Evolutionary conservation across 2,113 vertebrate species (phyloP).

Genomic region (Cardinalis cardinalis): DNA sequence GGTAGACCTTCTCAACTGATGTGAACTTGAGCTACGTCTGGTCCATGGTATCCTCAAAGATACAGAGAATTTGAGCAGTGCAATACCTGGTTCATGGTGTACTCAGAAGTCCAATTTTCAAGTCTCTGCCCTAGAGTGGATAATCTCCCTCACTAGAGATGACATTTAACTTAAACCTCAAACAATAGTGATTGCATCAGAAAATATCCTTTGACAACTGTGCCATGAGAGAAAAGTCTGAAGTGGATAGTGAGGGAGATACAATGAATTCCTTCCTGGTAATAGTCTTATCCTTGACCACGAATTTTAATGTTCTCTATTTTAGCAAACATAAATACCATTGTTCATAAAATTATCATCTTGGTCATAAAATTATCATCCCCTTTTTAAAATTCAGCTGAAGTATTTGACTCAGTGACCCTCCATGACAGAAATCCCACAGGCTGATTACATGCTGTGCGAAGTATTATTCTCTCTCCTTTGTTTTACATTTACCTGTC

Average conservation of each 20-base stretch:
- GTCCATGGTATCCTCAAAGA: neutral
- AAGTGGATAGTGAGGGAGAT: neutral
- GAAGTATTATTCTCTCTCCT: slow-evolving; percentile 55
- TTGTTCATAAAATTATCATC: slow-evolving; percentile 49
- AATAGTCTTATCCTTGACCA: neutral
- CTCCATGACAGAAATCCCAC: slow-evolving; percentile 49
- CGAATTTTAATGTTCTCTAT: slow-evolving; percentile 30
- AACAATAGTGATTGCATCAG: neutral
- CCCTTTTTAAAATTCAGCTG: slow-evolving; percentile 56
- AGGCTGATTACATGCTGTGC: slow-evolving; percentile 54
- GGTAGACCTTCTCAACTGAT: neutral
- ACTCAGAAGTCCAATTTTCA: neutral
- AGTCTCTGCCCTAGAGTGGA: neutral
- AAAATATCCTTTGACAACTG: neutral
- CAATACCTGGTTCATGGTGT: neutral
- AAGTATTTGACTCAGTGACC: slow-evolving; percentile 41
- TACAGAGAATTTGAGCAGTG: neutral
- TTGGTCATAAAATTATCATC: slow-evolving; percentile 32
- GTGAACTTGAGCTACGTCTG: neutral
- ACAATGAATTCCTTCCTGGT: neutral
- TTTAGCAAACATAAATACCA: slow-evolving; percentile 55
- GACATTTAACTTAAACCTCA: neutral
- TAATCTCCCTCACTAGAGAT: neutral
- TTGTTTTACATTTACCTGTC: slow-evolving; percentile 66
- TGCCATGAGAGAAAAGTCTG: neutral